Evolutionary conservation across 2,113 vertebrate species (phyloP).

Genomic region (Colinus virginianus): DNA sequence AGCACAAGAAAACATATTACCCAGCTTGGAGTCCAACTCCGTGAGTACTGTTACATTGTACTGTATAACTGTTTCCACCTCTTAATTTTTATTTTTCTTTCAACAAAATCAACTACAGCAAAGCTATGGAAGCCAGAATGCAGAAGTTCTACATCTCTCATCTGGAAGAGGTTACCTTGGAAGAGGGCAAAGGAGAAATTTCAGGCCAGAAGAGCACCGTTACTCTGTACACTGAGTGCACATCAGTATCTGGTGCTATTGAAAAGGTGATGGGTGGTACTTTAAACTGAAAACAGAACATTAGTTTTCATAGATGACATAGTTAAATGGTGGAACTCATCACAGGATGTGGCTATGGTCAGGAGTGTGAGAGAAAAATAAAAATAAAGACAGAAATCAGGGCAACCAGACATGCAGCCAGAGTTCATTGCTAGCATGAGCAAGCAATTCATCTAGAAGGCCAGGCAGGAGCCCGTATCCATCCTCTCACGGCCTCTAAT

Average conservation of each 20-base stretch:
- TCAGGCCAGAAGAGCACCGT: background rate
- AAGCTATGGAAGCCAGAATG: background rate
- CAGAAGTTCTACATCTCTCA: background rate
- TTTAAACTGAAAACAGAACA: background rate
- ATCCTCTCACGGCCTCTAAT: no score
- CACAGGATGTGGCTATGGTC: constrained; percentile 62
- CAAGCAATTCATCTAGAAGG: background rate
- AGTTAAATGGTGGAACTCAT: background rate
- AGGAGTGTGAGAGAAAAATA: constrained; percentile 3
- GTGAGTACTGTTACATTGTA: background rate
- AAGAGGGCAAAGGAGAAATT: background rate
- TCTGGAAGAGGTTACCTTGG: background rate
- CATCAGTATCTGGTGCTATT: background rate
- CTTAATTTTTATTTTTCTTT: background rate
- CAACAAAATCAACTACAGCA: background rate
- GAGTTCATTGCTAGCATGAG: background rate
- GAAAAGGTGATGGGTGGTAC: background rate
- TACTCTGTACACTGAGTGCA: background rate
- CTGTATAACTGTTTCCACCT: background rate
- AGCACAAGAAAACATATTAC: background rate
- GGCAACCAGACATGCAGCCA: background rate
- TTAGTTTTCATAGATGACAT: background rate
- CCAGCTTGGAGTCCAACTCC: background rate
- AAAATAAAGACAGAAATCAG: background rate
- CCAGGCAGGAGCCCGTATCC: background rate